Evolutionary conservation across 2,888 invertebrate genomes (phyloP).

Genomic region (Tiliacea aurago): DNA sequence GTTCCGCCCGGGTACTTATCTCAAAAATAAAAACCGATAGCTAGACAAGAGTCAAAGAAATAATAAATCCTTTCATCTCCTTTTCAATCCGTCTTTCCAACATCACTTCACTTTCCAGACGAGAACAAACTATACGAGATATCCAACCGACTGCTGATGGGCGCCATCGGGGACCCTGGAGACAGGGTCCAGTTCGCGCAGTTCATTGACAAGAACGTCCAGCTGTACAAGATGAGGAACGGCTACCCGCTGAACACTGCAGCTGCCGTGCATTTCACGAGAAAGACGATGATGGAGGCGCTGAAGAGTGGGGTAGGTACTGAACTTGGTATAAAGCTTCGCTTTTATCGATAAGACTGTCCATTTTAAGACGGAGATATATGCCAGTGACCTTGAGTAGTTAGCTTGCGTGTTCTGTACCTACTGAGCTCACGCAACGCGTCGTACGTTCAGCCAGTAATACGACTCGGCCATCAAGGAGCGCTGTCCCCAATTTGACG

Average conservation of each 20-base stretch:
- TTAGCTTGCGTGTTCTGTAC: no score
- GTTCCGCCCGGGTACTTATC: background rate
- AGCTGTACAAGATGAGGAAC: constrained; percentile 98
- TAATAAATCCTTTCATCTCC: background rate
- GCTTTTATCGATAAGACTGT: no score
- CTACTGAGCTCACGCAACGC: no score
- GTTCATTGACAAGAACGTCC: constrained; percentile 98
- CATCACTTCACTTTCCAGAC: constrained; percentile 91
- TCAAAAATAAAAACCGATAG: background rate
- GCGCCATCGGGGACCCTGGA: constrained; percentile 97
- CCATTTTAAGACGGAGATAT: no score
- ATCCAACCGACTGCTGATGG: constrained; percentile 95
- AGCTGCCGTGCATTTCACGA: constrained; percentile 97
- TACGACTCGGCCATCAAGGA: no score
- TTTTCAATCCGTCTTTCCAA: background rate
- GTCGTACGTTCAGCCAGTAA: no score
- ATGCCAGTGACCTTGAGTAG: no score
- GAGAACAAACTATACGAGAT: constrained; percentile 97
- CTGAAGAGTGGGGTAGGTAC: constrained; percentile 92
- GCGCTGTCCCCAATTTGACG: no score
- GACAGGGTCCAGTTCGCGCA: constrained; percentile 98
- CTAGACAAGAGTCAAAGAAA: background rate
- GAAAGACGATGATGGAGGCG: constrained; percentile 96
- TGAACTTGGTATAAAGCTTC: no score
- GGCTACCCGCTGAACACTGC: constrained; percentile 96